phyloP scores from a whole-genome alignment of 1,140 invertebrate species.

The Lepidostoma basale region DNA sequence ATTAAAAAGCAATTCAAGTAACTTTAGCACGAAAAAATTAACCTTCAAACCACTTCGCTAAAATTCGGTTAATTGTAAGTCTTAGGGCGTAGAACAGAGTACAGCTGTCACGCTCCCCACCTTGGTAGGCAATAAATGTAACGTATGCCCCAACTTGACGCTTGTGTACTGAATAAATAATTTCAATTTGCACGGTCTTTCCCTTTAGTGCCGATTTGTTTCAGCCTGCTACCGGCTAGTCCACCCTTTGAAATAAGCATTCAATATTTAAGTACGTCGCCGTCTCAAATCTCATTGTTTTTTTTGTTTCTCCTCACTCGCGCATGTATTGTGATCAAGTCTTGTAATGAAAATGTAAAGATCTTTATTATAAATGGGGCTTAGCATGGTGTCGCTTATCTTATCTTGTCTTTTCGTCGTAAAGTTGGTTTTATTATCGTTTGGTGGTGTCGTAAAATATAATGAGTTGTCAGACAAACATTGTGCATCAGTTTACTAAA shows the following conservation, averaged over 20 bases:
- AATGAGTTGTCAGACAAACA: too few species aligned
- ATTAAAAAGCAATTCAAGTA: too few species aligned
- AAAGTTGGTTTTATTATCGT: too few species aligned
- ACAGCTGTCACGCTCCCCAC: not conserved
- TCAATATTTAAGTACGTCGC: constrained; percentile 26
- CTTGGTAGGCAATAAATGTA: constrained; percentile 24
- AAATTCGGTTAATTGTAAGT: too few species aligned
- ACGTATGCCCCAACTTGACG: constrained; percentile 34
- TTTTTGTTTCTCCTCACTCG: not conserved
- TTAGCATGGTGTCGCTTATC: too few species aligned
- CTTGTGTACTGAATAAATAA: constrained; percentile 40
- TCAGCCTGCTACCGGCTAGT: constrained; percentile 3
- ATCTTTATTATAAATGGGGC: too few species aligned
- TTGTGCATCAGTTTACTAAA: too few species aligned
- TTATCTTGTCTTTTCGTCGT: too few species aligned
- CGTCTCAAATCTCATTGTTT: constrained; percentile 24
- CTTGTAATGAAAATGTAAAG: too few species aligned
- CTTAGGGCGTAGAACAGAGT: not conserved
- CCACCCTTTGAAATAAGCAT: not conserved
- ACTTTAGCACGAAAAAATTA: too few species aligned
- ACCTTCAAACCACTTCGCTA: too few species aligned
- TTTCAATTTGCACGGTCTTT: constrained; percentile 41
- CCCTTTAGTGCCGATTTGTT: constrained; percentile 44
- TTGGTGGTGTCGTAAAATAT: too few species aligned
- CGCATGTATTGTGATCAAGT: not conserved